Evolutionary conservation across 92 coral and sea anemone genomes (phyloP).

Genomic region (Porites divaricata): DNA sequence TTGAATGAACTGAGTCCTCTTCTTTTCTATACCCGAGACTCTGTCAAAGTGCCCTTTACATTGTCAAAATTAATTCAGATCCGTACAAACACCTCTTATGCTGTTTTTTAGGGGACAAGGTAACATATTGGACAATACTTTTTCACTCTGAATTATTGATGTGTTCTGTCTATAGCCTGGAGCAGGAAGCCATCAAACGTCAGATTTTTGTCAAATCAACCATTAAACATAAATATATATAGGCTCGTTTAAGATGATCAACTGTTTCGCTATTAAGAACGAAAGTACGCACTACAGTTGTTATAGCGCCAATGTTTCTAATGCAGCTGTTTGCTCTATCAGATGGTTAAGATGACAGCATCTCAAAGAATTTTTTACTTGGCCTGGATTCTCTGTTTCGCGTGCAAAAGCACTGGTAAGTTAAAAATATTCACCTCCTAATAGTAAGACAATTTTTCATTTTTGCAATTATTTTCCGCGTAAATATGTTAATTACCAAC

Average conservation of each 20-base stretch:
- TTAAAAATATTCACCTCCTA: not conserved
- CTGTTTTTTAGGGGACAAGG: too few species aligned
- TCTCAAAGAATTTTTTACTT: not conserved
- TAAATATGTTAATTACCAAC: not conserved
- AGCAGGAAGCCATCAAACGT: not conserved
- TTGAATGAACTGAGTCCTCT: too few species aligned
- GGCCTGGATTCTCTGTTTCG: constrained; percentile 4
- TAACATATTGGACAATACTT: too few species aligned
- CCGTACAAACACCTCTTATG: not conserved
- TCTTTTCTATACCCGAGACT: too few species aligned
- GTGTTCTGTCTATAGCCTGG: not conserved
- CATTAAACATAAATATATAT: not conserved
- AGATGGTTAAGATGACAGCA: not conserved
- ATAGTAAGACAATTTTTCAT: too few species aligned
- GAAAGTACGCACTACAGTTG: not conserved
- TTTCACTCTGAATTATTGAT: not conserved
- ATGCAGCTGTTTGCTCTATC: not conserved
- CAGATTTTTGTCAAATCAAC: not conserved
- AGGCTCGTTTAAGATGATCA: not conserved
- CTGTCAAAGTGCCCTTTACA: too few species aligned
- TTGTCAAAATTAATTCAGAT: too few species aligned
- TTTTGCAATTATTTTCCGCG: not conserved
- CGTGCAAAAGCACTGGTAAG: not conserved
- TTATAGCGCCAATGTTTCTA: not conserved
- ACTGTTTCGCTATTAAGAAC: not conserved